Evolutionary conservation across 2,797 vertebrate genomes (phyloP).

Genomic region (Hylomyscus alleni): DNA sequence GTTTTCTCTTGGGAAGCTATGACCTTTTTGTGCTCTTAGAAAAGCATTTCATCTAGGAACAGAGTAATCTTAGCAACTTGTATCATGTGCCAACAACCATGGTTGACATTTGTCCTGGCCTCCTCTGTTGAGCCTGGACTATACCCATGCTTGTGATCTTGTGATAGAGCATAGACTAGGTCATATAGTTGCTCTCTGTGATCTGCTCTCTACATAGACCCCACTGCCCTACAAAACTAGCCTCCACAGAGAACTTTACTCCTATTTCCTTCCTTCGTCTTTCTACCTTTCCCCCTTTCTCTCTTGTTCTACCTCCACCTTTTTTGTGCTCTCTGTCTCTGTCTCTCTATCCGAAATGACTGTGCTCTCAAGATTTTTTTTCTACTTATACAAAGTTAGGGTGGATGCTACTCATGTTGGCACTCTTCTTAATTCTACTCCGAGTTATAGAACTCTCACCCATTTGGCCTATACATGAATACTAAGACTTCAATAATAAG

Average conservation of each 20-base stretch:
- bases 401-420: background rate
- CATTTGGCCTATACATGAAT: background rate
- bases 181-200: background rate
- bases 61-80: background rate
- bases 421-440: background rate
- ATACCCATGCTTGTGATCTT: background rate
- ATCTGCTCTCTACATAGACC: background rate
- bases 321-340: background rate
- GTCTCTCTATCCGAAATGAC: background rate
- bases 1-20: background rate
- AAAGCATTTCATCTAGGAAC: background rate
- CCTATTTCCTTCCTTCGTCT: background rate
- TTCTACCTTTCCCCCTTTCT: background rate
- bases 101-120: background rate
- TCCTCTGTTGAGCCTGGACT: background rate
- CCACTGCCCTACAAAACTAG: background rate
- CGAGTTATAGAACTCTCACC: background rate
- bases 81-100: background rate
- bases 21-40: background rate
- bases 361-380: background rate
- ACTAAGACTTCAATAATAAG: conserved; percentile 6
- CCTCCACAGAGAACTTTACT: background rate
- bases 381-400: background rate
- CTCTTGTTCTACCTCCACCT: background rate
- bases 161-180: background rate